phyloP scores from a whole-genome alignment of 2,888 invertebrate species.

The Ganaspis brasiliensis region DNA sequence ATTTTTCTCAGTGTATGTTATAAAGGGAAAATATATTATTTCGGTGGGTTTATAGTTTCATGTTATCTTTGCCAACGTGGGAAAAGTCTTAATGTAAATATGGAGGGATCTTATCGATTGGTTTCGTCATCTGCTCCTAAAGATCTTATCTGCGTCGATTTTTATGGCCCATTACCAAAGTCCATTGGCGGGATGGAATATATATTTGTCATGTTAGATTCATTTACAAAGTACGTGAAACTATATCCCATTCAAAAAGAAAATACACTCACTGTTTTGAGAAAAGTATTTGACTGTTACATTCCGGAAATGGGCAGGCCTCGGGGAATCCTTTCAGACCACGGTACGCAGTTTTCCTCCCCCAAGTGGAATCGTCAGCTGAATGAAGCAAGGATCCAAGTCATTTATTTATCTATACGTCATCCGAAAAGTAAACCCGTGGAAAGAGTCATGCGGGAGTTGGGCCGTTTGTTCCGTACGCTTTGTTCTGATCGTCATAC shows the following conservation, averaged over 20 bases:
- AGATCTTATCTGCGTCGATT: conserved; percentile 22
- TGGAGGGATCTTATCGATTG: conserved; percentile 30
- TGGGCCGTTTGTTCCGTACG: neutral
- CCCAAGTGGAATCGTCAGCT: neutral
- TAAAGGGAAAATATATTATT: neutral
- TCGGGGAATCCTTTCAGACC: neutral
- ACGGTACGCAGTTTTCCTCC: neutral
- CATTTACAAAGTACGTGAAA: conserved; percentile 23
- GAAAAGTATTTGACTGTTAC: neutral
- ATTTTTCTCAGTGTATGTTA: too few species aligned
- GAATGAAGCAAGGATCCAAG: neutral
- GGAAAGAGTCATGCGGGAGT: neutral
- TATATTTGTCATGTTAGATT: conserved; percentile 2
- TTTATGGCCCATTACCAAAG: too few species aligned
- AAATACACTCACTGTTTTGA: neutral
- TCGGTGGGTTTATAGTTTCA: neutral
- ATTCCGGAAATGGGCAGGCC: neutral
- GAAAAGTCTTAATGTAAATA: neutral
- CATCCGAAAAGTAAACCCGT: neutral
- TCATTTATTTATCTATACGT: neutral
- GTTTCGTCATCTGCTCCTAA: neutral
- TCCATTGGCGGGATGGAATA: conserved; percentile 2
- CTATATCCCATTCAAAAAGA: conserved; percentile 26
- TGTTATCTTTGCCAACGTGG: neutral
- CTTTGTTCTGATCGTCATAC: neutral